Evolutionary conservation across 2,797 vertebrate species (phyloP).

Genomic region (Acanthopagrus latus): DNA sequence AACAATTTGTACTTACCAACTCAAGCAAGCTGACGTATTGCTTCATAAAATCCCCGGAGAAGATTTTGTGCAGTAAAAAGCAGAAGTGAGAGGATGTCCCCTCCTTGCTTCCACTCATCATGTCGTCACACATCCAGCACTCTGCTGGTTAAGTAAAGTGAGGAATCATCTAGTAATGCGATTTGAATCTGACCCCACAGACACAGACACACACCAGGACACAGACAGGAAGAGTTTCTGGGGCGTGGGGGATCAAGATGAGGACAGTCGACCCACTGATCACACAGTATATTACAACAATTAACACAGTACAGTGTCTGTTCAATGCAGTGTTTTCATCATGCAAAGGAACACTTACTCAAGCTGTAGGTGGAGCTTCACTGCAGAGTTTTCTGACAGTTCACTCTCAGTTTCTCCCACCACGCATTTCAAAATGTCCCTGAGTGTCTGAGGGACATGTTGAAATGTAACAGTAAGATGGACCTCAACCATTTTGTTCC

Average conservation of each 20-base stretch:
- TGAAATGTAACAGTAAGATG: neutral
- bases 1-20: conserved; percentile 3
- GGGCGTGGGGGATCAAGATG: too few relatives aligned
- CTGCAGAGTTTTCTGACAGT: neutral
- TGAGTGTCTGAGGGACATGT: neutral
- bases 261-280: neutral
- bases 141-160: neutral
- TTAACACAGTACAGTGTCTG: too few relatives aligned
- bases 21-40: neutral
- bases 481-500: neutral
- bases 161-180: neutral
- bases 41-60: neutral
- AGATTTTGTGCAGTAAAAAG: conserved; percentile 38
- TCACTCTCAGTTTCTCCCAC: neutral
- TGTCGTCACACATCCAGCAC: neutral
- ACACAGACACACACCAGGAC: neutral
- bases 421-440: neutral
- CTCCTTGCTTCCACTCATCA: neutral
- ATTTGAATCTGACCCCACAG: neutral
- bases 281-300: neutral
- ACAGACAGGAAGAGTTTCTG: neutral
- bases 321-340: neutral
- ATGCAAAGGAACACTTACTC: neutral
- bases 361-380: neutral
- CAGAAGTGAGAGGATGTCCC: conserved; percentile 42